Percentiles rank a stretch among this genome's conserved stretches.
phyloP scores from a whole-genome alignment of 2,888 invertebrate species.

The Deilephila porcellus region DNA sequence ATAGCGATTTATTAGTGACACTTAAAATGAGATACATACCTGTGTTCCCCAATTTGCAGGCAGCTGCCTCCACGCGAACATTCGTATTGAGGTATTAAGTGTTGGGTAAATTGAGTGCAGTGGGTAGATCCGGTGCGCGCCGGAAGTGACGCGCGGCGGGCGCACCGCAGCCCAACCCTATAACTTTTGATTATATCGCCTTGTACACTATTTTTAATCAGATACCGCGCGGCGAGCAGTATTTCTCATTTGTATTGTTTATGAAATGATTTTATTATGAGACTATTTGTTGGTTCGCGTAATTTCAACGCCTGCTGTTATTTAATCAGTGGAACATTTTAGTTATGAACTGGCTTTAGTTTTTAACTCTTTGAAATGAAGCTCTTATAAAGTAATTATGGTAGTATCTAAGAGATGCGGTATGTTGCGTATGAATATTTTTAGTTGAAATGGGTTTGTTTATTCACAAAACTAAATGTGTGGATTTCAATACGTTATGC shows the following conservation, averaged over 20 bases:
- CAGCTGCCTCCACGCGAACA: neutral
- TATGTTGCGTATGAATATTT: neutral
- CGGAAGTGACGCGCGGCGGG: slow-evolving; percentile 50
- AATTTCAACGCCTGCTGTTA: neutral
- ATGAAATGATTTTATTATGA: slow-evolving; percentile 25
- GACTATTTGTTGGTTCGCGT: slow-evolving; percentile 19
- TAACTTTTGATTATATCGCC: slow-evolving; percentile 60
- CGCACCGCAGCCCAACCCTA: slow-evolving; percentile 24
- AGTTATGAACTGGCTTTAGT: slow-evolving; percentile 1
- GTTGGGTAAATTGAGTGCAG: slow-evolving; percentile 63
- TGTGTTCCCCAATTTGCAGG: neutral
- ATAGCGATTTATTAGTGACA: neutral
- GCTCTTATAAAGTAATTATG: neutral
- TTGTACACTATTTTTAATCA: slow-evolving; percentile 27
- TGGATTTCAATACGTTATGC: too few relatives aligned
- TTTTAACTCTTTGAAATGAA: neutral
- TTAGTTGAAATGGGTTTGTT: too few relatives aligned
- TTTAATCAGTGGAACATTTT: slow-evolving; percentile 11
- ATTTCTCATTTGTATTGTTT: slow-evolving; percentile 28
- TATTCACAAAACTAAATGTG: too few relatives aligned
- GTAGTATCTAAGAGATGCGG: neutral
- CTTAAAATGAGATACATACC: neutral
- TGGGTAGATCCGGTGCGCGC: slow-evolving; percentile 64
- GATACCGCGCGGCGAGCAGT: slow-evolving; percentile 31
- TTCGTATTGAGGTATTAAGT: slow-evolving; percentile 34